These are phyloP conservation scores for Ranitomeya variabilis DNA, from an alignment of 2,113 vertebrate species.

Conservation along the genomic window DNA sequence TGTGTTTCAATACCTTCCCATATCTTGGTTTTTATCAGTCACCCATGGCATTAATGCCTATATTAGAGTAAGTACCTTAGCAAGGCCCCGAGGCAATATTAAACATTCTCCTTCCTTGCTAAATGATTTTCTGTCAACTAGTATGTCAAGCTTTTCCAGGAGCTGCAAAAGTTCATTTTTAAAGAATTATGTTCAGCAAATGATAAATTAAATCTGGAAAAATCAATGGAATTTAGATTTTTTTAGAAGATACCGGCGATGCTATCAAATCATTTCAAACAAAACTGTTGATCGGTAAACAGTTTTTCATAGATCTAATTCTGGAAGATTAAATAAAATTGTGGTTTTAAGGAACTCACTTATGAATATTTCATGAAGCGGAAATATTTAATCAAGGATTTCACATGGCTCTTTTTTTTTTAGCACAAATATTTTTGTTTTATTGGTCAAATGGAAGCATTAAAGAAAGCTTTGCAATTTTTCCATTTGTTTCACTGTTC, in stretches of 20 bases:
- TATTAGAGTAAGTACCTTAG: constrained; percentile 69
- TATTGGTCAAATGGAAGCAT: background rate
- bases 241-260: constrained; percentile 45
- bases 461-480: background rate
- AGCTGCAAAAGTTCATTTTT: constrained; percentile 70
- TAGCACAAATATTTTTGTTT: constrained; percentile 7
- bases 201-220: constrained; percentile 74
- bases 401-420: background rate
- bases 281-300: constrained; percentile 40
- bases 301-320: constrained; percentile 36
- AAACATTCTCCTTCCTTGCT: constrained; percentile 70
- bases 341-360: background rate
- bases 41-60: constrained; percentile 62
- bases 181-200: constrained; percentile 69
- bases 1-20: constrained; percentile 63
- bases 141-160: constrained; percentile 64
- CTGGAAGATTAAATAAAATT: constrained; percentile 43
- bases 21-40: constrained; percentile 65
- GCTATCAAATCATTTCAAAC: constrained; percentile 48
- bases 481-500: too few relatives aligned
- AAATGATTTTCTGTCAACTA: constrained; percentile 77
- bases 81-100: constrained; percentile 67
- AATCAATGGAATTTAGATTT: constrained; percentile 73
- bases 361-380: constrained; percentile 26
- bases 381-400: constrained; percentile 17